Conservation (phyloP, 2,113 vertebrate genomes). For the Colaptes auratus region DNA sequence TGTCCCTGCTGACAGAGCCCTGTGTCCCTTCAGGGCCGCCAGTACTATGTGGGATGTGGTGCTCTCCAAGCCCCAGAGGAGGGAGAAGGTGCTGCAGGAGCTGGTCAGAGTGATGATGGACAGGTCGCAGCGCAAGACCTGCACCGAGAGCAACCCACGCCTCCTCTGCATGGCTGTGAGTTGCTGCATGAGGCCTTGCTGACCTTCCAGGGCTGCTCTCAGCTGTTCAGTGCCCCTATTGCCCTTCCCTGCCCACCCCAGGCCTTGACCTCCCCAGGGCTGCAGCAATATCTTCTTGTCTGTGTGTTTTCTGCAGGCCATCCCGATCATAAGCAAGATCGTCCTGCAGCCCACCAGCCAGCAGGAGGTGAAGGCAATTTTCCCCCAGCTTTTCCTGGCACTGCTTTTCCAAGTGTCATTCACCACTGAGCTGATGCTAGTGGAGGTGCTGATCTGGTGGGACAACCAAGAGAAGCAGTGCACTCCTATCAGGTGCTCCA, state of each 20-base stretch:
- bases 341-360: neutral
- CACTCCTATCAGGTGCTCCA: too few relatives aligned
- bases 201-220: neutral
- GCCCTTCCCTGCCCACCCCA: neutral
- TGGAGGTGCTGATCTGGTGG: too few relatives aligned
- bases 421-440: too few relatives aligned
- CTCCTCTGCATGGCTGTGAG: neutral
- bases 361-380: accelerated
- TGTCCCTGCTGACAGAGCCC: neutral
- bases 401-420: neutral
- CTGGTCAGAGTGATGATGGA: neutral
- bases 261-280: neutral
- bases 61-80: neutral
- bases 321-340: accelerated
- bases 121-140: neutral
- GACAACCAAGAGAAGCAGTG: too few relatives aligned
- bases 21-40: accelerated
- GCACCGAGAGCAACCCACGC: neutral
- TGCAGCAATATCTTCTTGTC: accelerated
- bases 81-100: neutral
- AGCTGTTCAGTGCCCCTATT: accelerated
- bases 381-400: neutral
- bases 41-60: neutral
- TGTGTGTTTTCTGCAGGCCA: neutral
- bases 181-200: neutral